Base-by-base conservation (phyloP, 2,888 invertebrate genomes). In the Pycnomerus fuliginosus region DNA sequence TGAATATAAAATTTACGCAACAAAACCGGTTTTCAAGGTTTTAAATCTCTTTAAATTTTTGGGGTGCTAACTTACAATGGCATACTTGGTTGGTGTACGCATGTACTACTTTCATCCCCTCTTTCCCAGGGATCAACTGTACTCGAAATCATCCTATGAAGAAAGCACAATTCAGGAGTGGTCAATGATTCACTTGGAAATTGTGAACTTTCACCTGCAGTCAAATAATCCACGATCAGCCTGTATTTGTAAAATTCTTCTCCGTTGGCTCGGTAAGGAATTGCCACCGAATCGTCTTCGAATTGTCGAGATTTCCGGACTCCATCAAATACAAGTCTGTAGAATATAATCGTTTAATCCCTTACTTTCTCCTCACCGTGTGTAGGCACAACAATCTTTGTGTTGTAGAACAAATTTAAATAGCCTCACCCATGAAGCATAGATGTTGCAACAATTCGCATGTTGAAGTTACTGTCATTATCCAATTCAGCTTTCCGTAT, bases 281-380 rank as follows among this genome's bases (percentile, higher is more conserved):
- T 69, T 10, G 45, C 41, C 2, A 50, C 20, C 20, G 37, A 25
- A 13, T 53, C 49, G 22, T 52, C 76, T 5, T 72, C 60, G 0
- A 72, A 64, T 47, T 71, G 71, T 8, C 72, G 67, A 1, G 77
- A 72, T 53, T 74, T 72, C 58, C 79, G 75, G 36, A 84, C 75
- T 8, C 83, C 84, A 67, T 83, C 83, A 31, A 82, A 71, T 12
- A 81, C 76, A 22, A 80, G 67, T 53, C 82, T 82, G 22, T 29
- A 11, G 10, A 34, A 3, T 3, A 28, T 11, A 25, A 8, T 4
- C 8, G 4, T 20, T 20, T 20, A 10, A 8, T 25, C 4, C 14
- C 7, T 10, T 12, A 16, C n/a, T 37, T 10, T 27, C 4, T 4
- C 4, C n/a, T 10, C 27, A 27, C 10, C n/a, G 5, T 7, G 4